Base-by-base conservation (phyloP, 2,888 invertebrate species). In the Ephialtes manifestator region DNA sequence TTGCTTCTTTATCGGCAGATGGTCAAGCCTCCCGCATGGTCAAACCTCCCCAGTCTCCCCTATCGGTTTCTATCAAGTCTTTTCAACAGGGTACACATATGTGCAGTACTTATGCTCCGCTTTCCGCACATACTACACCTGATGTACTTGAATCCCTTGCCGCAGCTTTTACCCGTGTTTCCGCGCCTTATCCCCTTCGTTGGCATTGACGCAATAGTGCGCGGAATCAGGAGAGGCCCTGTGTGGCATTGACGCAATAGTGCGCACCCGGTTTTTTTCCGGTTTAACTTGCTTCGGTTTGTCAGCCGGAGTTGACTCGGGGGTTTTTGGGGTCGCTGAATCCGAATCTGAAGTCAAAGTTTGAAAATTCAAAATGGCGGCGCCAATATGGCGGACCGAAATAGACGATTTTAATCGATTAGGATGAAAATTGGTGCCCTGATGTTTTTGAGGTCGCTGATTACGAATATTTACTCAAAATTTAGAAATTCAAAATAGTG, bases 201-300 rank as follows among this genome's bases (percentile, higher is more conserved):
- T 11, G 46, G 13, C 46, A 46, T 46, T 46, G 15, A 46, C 15
- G 46, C 46, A 46, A 46, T 46, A 46, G 46, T 46, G 46, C 46
- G 46, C 46, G 46, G 13, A 46, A 46, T 15, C 46, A 46, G 46
- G 46, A 46, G 13, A 15, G 13, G 46, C 13, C 15, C 46, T 15
- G 46, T 46, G 48, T 48, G 48, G n/a, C n/a, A 48, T 48, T 48
- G 48, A 48, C 48, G n/a, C 48, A 48, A 48, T 48, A n/a, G 48
- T 48, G n/a, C 5, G 7, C 48, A n/a, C 48, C 15, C 7, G 1
- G 48, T 48, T 48, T 48, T n/a, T 48, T 48, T 48, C 48, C 48
- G 3, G n/a, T 48, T 48, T 15, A 48, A 48, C 7, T 15, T 48
- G 48, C 48, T 48, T n/a, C 48, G 7, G 7, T 48, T 48, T 48